Base-by-base conservation (phyloP, 1,140 invertebrate genomes). In the Sitophilus oryzae region DNA sequence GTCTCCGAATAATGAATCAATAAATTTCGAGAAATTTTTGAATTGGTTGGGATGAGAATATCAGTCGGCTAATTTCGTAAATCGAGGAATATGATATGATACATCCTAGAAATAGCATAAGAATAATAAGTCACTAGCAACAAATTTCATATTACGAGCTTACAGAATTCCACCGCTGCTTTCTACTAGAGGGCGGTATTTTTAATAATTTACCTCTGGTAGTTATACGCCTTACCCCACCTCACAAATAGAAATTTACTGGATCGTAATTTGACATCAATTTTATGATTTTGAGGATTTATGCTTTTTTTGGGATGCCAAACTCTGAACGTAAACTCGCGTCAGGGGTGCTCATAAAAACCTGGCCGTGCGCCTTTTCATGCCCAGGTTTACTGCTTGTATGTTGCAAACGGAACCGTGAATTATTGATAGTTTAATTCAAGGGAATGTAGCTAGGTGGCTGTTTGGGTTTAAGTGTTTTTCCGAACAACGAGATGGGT, bases 391-490 rank as follows among this genome's bases (percentile, higher is more conserved):
- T 60, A 60, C 48, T 34, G 44, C 41, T 52, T 53, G 56, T 53
- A 56, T 60, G 41, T 56, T 50, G 44, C 53, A 41, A 52, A 40
- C 36, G 45, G 34, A 40, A 25, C 14, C 21, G 41, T 60, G 58
- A 56, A 60, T 60, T 60, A 60, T 60, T 60, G 58, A 60, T 60
- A 56, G 34, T 60, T 60, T 60, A 60, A 60, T 60, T 60, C 58
- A 42, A 52, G 46, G 35, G 52, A 60, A 60, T 60, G 58, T 52
- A 30, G 5, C 25, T 11, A 11, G 25, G 11, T 30, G n/a, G n/a
- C n/a, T 11, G 5, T 30, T 30, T 45, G 45, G 53, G 25, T 30
- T 30, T 30, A 30, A 30, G 11, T 30, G 25, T 30, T 30, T 30
- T 30, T 30, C 25, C 5, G 11, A 11, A 30, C 25, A 30, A 11